phyloP scores from a whole-genome alignment of 2,888 invertebrate species.

The Pogonocherus hispidulus region DNA sequence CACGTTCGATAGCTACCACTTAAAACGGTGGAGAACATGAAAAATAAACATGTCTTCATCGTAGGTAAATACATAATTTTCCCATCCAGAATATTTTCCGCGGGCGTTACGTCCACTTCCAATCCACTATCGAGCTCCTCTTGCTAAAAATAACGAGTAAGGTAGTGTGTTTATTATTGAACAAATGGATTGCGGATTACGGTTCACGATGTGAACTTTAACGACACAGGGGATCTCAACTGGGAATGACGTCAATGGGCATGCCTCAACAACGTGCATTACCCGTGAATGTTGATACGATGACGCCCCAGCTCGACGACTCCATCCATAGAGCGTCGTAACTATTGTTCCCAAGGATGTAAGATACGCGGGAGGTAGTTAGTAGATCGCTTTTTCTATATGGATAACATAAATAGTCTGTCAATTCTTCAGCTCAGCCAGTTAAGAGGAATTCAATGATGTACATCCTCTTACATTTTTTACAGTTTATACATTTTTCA shows the following conservation, averaged over 20 bases:
- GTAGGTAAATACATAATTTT: neutral
- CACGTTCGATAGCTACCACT: neutral
- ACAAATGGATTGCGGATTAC: constrained; percentile 17
- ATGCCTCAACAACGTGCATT: constrained; percentile 32
- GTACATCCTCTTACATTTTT: no score
- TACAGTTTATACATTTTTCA: no score
- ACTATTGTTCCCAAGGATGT: constrained; percentile 1
- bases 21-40: neutral
- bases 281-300: constrained; percentile 29
- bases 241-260: constrained; percentile 32
- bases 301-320: constrained; percentile 5
- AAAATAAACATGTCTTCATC: neutral
- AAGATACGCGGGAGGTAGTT: neutral
- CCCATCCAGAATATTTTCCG: neutral
- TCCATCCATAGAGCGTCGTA: constrained; percentile 12
- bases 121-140: neutral
- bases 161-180: constrained; percentile 28
- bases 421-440: no score
- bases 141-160: constrained; percentile 9
- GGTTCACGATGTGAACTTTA: constrained; percentile 28
- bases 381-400: no score
- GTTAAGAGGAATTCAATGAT: no score
- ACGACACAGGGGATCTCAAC: constrained; percentile 20
- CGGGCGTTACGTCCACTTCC: neutral
- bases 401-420: no score